Percentiles rank a stretch among this genome's conserved stretches.
These are phyloP conservation scores for Megalurothrips usitatus DNA, from an alignment of 2,888 invertebrate genomes.

Conservation along the genomic window DNA sequence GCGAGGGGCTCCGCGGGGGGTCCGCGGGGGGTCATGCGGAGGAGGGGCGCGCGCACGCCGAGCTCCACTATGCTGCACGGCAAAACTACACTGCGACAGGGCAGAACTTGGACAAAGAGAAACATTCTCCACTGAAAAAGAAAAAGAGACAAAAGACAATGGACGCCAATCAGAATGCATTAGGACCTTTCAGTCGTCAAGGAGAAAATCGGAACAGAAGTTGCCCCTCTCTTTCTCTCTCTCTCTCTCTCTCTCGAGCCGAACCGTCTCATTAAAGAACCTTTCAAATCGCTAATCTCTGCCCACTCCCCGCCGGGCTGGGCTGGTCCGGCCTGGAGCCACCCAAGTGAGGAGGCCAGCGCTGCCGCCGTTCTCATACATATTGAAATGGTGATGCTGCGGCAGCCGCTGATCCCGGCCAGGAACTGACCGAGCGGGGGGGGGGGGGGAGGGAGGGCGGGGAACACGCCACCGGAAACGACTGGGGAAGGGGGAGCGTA, in stretches of 20 bases:
- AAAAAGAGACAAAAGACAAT: not conserved
- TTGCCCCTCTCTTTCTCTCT: not conserved
- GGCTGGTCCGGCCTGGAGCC: too few species aligned
- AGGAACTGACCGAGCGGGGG: not conserved
- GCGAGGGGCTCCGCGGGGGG: not conserved
- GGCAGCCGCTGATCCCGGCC: not conserved
- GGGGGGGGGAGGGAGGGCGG: not conserved
- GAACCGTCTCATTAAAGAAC: conserved; percentile 5
- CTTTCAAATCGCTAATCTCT: conserved; percentile 25
- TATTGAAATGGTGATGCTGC: not conserved
- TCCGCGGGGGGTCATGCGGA: not conserved
- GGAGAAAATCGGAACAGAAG: not conserved
- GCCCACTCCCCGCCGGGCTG: not conserved
- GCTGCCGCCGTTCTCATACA: not conserved
- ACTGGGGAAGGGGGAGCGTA: not conserved
- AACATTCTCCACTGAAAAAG: not conserved
- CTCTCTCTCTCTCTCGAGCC: not conserved
- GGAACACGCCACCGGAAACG: too few species aligned
- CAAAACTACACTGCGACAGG: too few species aligned
- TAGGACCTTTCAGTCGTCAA: not conserved
- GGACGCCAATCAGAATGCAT: conserved; percentile 2
- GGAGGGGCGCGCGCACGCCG: too few species aligned
- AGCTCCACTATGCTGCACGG: too few species aligned
- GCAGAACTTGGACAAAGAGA: too few species aligned
- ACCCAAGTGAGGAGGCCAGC: too few species aligned